Evolutionary conservation across 2,113 vertebrate genomes (phyloP).

Genomic region (Fulmarus glacialis): DNA sequence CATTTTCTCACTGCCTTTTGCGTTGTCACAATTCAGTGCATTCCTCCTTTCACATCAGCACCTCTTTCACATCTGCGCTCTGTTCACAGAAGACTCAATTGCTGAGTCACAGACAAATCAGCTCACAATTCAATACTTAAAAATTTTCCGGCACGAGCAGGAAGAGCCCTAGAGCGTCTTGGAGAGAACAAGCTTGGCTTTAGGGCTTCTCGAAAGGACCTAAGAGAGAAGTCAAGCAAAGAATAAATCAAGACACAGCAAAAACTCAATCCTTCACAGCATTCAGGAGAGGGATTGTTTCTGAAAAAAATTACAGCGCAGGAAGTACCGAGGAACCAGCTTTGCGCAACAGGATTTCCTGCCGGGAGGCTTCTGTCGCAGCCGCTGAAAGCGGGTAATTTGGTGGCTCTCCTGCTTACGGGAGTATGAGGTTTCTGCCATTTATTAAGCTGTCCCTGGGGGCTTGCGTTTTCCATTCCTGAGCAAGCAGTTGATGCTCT

Average conservation of each 20-base stretch:
- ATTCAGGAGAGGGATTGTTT: neutral
- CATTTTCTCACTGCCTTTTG: neutral
- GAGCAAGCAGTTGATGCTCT: neutral
- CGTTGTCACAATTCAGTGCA: neutral
- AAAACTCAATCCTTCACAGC: neutral
- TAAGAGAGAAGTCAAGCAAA: neutral
- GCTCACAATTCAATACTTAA: neutral
- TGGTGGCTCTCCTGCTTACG: neutral
- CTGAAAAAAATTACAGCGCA: neutral
- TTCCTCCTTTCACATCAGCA: neutral
- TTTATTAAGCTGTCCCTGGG: neutral
- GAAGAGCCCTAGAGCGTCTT: neutral
- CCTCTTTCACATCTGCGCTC: neutral
- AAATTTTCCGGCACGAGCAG: neutral
- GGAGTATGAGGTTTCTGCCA: neutral
- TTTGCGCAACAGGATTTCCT: slow-evolving; percentile 41
- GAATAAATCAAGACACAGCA: neutral
- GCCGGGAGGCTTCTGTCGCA: neutral
- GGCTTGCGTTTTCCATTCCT: neutral
- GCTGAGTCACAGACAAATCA: neutral
- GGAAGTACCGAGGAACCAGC: slow-evolving; percentile 13
- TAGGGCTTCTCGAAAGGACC: neutral
- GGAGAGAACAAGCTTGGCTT: neutral
- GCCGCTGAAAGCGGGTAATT: neutral
- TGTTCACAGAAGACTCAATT: neutral